Evolutionary conservation across 2,888 invertebrate species (phyloP).

Genomic region (Eristalis intricaria): DNA sequence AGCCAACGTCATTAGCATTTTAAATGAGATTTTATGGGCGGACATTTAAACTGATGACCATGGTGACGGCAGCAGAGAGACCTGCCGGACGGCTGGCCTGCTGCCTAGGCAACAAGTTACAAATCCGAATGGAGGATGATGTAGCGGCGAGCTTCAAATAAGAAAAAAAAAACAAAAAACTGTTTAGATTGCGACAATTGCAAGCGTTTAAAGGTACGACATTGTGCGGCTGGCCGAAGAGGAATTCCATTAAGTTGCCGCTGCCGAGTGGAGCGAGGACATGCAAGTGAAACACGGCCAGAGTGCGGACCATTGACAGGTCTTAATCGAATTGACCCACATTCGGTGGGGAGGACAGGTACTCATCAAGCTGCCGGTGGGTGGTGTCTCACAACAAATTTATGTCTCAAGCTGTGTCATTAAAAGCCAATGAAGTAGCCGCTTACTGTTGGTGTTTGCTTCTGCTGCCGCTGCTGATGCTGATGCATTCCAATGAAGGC

Average conservation of each 20-base stretch:
- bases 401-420: constrained; percentile 37
- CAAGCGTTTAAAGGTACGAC: constrained; percentile 63
- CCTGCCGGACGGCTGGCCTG: not conserved
- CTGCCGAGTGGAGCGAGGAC: not conserved
- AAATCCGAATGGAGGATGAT: not conserved
- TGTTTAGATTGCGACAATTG: constrained; percentile 57
- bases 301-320: constrained; percentile 27
- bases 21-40: constrained; percentile 71
- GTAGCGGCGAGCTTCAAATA: not conserved
- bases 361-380: constrained; percentile 22
- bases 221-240: constrained; percentile 15
- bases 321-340: not conserved
- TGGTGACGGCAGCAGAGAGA: constrained; percentile 28
- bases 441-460: not conserved
- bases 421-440: constrained; percentile 16
- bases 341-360: constrained; percentile 1
- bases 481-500: constrained; percentile 40
- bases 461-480: constrained; percentile 5
- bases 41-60: constrained; percentile 68
- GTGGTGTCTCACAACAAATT: constrained; percentile 9
- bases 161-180: constrained; percentile 39
- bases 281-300: not conserved
- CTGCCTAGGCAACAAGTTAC: constrained; percentile 52
- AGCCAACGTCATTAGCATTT: constrained; percentile 71
- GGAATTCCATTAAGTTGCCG: constrained; percentile 35